These are phyloP conservation scores for Caenorhabditis drosophilae DNA, from an alignment of 2,888 invertebrate genomes.

Conservation along the genomic window DNA sequence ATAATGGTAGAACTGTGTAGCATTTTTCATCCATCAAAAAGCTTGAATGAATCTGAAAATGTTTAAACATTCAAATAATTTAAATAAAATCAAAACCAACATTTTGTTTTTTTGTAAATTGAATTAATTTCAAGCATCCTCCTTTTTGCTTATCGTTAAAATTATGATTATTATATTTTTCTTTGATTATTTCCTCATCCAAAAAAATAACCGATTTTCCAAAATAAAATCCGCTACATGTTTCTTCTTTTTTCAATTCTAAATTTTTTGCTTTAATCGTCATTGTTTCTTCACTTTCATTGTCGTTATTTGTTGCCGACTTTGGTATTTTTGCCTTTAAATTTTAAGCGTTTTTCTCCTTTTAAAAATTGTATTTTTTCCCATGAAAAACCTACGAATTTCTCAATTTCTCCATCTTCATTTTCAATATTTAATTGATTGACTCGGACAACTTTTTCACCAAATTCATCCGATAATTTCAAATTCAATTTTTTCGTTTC, in stretches of 20 bases:
- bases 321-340: neutral
- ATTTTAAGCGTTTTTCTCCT: neutral
- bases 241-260: conserved; percentile 5
- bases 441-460: conserved; percentile 17
- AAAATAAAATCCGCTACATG: conserved; percentile 23
- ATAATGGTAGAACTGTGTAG: conserved; percentile 31
- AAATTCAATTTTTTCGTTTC: conserved; percentile 27
- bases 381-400: neutral
- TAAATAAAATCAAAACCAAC: conserved; percentile 10
- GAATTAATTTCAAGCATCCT: conserved; percentile 44
- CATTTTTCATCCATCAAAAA: conserved; percentile 37
- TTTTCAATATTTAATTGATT: conserved; percentile 11
- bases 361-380: neutral
- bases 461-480: conserved; percentile 11
- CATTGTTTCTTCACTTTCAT: neutral
- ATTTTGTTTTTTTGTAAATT: conserved; percentile 39
- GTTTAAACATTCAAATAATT: neutral
- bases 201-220: conserved; percentile 32
- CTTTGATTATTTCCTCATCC: conserved; percentile 26
- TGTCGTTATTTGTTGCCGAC: neutral
- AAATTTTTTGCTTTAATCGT: too few relatives aligned
- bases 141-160: conserved; percentile 47
- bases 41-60: conserved; percentile 30
- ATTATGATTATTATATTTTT: conserved; percentile 41
- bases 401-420: conserved; percentile 13